Percentiles rank a stretch among this genome's conserved stretches.
phyloP scores from a whole-genome alignment of 2,888 invertebrate species.

The Synanthedon vespiformis region DNA sequence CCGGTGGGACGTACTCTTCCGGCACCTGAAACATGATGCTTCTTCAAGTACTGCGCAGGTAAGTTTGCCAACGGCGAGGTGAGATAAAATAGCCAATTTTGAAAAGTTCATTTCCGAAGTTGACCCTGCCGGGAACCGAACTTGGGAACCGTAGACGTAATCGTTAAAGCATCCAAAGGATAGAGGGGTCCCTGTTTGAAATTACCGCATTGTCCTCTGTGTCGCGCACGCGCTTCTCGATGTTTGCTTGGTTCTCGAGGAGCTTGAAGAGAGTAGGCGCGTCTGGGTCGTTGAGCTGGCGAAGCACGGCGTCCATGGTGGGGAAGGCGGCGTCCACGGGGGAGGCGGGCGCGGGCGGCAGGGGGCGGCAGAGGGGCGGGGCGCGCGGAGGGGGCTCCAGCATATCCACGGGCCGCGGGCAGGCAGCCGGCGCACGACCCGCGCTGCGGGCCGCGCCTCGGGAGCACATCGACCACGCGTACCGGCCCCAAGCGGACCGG shows the following conservation, averaged over 20 bases:
- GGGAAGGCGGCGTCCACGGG: slow-evolving; percentile 90
- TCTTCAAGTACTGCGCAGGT: no score
- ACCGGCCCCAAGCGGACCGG: slow-evolving; percentile 92
- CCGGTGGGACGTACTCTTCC: slow-evolving; percentile 81
- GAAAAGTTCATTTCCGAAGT: no score
- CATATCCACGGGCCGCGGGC: slow-evolving; percentile 55
- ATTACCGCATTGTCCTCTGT: slow-evolving; percentile 42
- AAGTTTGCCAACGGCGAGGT: no score
- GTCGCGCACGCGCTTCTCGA: slow-evolving; percentile 68
- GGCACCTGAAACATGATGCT: slow-evolving; percentile 49
- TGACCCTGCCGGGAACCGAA: no score
- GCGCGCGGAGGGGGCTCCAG: slow-evolving; percentile 16
- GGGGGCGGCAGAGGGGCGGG: slow-evolving; percentile 37
- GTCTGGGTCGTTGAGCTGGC: slow-evolving; percentile 70
- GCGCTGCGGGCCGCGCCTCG: slow-evolving; percentile 89
- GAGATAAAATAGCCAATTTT: no score
- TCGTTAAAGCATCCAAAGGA: no score
- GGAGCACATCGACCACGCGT: slow-evolving; percentile 93
- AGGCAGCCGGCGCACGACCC: slow-evolving; percentile 68
- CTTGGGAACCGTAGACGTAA: no score
- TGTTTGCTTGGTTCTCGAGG: slow-evolving; percentile 76
- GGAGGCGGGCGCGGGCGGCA: slow-evolving; percentile 70
- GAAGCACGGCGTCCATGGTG: slow-evolving; percentile 81
- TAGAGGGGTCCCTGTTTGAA: neutral
- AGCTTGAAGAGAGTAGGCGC: slow-evolving; percentile 77